phyloP scores from a whole-genome alignment of 1,140 invertebrate species.

The Eupristina koningsbergeri region DNA sequence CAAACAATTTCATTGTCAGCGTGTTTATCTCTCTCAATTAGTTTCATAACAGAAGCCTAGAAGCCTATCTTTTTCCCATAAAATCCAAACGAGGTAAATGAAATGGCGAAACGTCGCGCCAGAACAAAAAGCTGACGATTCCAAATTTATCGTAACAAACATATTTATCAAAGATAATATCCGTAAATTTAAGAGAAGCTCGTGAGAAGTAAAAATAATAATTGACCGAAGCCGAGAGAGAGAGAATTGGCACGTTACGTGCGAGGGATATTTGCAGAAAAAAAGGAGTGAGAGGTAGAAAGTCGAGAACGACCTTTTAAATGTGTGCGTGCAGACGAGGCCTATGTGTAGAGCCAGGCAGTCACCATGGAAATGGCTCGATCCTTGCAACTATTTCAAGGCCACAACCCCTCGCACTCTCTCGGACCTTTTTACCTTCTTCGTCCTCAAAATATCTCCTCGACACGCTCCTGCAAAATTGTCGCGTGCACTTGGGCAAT shows the following conservation, averaged over 20 bases:
- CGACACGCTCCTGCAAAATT: background rate
- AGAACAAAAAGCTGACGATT: too few relatives aligned
- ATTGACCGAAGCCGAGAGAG: background rate
- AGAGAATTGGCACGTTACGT: too few relatives aligned
- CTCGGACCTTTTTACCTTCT: background rate
- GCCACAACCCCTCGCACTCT: conserved; percentile 13
- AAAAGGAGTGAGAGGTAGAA: background rate
- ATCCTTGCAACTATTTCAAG: conserved; percentile 43
- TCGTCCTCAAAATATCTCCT: background rate
- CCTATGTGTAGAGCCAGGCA: background rate
- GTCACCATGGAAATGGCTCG: conserved; percentile 47
- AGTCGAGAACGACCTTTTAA: background rate
- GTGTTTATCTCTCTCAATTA: too few relatives aligned
- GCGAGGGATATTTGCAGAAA: background rate
- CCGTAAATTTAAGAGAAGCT: too few relatives aligned
- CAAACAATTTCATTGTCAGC: too few relatives aligned
- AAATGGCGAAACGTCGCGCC: too few relatives aligned
- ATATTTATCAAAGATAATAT: background rate
- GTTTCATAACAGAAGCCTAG: background rate
- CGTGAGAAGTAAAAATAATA: background rate
- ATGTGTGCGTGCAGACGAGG: background rate
- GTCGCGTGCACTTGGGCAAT: too few relatives aligned
- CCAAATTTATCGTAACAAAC: background rate
- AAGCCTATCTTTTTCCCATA: background rate
- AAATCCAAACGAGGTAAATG: too few relatives aligned